A percentile compares a stretch with the other conserved stretches of the same genome.
Conservation (phyloP, 30 jellyfish, hydroid and myxozoan genomes). For the Clytia hemisphaerica region DNA sequence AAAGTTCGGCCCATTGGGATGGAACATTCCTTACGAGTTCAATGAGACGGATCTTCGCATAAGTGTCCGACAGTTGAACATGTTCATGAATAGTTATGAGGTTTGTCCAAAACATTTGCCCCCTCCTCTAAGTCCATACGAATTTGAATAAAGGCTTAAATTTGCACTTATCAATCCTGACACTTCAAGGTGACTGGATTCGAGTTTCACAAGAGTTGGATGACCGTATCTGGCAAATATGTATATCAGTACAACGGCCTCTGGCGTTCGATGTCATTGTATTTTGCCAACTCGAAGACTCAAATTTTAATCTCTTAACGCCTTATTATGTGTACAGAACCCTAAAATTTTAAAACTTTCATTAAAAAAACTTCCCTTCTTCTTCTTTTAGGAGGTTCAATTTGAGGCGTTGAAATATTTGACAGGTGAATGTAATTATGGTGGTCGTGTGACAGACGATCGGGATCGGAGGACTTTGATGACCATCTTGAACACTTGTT, state of each 20-base stretch:
- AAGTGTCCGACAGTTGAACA: conserved; percentile 83
- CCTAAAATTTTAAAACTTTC: neutral
- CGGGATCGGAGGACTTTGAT: conserved; percentile 81
- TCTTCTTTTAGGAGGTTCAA: conserved; percentile 64
- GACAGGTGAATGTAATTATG: conserved; percentile 93
- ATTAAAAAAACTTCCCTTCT: neutral
- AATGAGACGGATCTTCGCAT: conserved; percentile 90
- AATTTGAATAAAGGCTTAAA: too few relatives aligned
- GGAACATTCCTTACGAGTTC: conserved; percentile 94
- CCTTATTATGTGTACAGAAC: too few relatives aligned
- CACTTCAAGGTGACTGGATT: too few relatives aligned
- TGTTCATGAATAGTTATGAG: conserved; percentile 72
- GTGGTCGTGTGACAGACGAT: conserved; percentile 94
- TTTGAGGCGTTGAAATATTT: conserved; percentile 75
- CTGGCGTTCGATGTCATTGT: too few relatives aligned
- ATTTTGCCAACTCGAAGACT: too few relatives aligned
- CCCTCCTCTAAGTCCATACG: too few relatives aligned
- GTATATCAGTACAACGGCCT: too few relatives aligned
- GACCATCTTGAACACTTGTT: conserved; percentile 66
- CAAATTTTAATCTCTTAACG: too few relatives aligned
- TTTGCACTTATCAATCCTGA: too few relatives aligned
- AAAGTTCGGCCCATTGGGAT: conserved; percentile 93
- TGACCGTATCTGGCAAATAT: too few relatives aligned
- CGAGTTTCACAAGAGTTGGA: too few relatives aligned
- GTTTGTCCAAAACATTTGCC: too few relatives aligned